Evolutionary conservation across 2,113 vertebrate genomes (phyloP).

Genomic region (Mustelus asterias): DNA sequence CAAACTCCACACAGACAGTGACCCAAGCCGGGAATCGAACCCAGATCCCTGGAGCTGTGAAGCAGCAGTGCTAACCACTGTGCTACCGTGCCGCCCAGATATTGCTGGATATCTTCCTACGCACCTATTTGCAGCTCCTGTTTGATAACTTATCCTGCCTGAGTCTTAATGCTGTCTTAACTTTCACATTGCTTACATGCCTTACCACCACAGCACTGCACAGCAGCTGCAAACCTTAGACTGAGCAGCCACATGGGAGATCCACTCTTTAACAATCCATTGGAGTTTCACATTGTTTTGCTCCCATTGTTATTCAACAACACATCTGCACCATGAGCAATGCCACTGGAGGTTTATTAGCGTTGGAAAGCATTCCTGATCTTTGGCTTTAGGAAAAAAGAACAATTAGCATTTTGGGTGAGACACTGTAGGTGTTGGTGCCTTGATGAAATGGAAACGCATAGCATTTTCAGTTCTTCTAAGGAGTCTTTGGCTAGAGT

Average conservation of each 20-base stretch:
- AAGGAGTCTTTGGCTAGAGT: not conserved
- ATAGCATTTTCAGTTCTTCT: not conserved
- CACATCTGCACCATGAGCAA: not conserved
- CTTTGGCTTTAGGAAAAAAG: not conserved
- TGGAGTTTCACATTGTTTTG: not conserved
- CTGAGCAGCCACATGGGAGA: not conserved
- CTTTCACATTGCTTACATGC: no score
- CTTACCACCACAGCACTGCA: not conserved
- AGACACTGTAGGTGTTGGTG: not conserved
- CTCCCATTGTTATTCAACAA: not conserved
- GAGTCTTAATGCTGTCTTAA: not conserved
- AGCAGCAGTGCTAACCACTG: no score
- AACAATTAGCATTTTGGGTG: not conserved
- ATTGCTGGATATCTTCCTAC: not conserved
- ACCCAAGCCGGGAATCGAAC: no score
- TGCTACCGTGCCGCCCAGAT: no score
- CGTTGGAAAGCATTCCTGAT: not conserved
- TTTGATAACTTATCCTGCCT: not conserved
- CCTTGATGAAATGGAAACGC: not conserved
- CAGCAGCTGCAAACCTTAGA: not conserved
- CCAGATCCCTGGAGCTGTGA: no score
- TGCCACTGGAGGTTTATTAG: not conserved
- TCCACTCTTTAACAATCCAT: not conserved
- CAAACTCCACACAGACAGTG: no score
- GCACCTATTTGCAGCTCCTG: not conserved